phyloP scores from a whole-genome alignment of 2,888 invertebrate species.

The Nomada flava region DNA sequence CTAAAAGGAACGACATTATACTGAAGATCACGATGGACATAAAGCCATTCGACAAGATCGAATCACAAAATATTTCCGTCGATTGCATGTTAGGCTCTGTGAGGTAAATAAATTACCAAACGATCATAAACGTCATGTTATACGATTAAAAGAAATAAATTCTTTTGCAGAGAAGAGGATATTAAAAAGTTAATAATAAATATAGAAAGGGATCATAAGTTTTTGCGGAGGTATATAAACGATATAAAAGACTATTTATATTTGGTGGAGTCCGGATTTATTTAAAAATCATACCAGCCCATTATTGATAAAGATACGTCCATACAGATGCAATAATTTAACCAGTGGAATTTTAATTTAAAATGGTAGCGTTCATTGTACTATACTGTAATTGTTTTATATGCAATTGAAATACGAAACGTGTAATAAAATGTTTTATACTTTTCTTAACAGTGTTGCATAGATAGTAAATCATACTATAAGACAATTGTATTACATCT shows the following conservation, averaged over 20 bases:
- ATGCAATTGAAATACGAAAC: neutral
- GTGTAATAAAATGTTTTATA: constrained; percentile 40
- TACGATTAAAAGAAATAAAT: neutral
- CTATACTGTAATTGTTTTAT: constrained; percentile 19
- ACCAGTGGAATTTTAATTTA: neutral
- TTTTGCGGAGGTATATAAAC: constrained; percentile 75
- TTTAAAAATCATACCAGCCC: constrained; percentile 7
- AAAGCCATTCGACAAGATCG: constrained; percentile 73
- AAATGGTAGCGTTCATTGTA: constrained; percentile 9
- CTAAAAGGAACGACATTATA: constrained; percentile 73
- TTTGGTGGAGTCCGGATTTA: constrained; percentile 68
- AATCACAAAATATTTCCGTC: constrained; percentile 71
- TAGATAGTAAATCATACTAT: neutral
- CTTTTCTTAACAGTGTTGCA: neutral
- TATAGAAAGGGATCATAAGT: constrained; percentile 75
- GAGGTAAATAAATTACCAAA: constrained; percentile 63
- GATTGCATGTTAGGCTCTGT: constrained; percentile 74
- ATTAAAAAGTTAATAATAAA: constrained; percentile 76
- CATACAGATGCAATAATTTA: constrained; percentile 6
- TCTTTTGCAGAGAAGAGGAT: constrained; percentile 71
- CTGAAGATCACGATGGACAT: constrained; percentile 72
- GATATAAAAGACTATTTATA: constrained; percentile 77
- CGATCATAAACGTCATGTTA: constrained; percentile 12
- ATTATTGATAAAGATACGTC: neutral
- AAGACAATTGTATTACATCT: neutral